These are phyloP conservation scores for Oreochromis aureus DNA, from an alignment of 2,113 vertebrate genomes.

Conservation along the genomic window DNA sequence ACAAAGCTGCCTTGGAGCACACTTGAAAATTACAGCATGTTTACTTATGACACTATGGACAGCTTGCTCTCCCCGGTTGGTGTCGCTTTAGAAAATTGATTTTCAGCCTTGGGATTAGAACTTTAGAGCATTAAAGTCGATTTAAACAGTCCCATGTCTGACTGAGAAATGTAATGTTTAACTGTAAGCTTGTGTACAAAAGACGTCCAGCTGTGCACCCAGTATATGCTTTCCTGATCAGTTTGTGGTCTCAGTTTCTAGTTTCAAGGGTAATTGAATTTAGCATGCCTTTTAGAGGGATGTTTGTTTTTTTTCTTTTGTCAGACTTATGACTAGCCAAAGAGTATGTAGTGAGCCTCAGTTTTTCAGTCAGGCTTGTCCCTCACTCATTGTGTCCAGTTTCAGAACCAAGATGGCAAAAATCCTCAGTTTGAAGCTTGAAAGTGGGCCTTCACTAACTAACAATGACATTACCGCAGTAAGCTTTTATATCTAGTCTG, in stretches of 20 bases:
- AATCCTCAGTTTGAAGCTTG: not conserved
- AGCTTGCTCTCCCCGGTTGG: not conserved
- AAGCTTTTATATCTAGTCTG: not conserved
- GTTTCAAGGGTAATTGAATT: not conserved
- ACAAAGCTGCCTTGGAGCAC: not conserved
- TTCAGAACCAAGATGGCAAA: not conserved
- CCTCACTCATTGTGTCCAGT: not conserved
- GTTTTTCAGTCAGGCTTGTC: not conserved
- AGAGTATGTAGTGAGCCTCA: not conserved
- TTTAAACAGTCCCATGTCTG: not conserved
- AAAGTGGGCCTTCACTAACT: not conserved
- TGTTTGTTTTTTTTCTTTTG: not conserved
- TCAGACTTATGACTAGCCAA: not conserved
- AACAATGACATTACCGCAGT: fast-evolving
- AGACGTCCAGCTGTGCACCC: not conserved
- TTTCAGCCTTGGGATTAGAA: not conserved
- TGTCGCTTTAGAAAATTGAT: constrained; percentile 8
- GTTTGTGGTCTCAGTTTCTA: not conserved
- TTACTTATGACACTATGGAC: not conserved
- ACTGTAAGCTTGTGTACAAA: not conserved
- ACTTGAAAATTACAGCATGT: not conserved
- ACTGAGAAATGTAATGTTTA: not conserved
- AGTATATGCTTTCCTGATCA: not conserved
- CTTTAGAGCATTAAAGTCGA: not conserved
- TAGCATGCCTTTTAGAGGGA: not conserved